phyloP scores from a whole-genome alignment of 2,113 vertebrate species.

The Gnathonemus echidnorhynchus region DNA sequence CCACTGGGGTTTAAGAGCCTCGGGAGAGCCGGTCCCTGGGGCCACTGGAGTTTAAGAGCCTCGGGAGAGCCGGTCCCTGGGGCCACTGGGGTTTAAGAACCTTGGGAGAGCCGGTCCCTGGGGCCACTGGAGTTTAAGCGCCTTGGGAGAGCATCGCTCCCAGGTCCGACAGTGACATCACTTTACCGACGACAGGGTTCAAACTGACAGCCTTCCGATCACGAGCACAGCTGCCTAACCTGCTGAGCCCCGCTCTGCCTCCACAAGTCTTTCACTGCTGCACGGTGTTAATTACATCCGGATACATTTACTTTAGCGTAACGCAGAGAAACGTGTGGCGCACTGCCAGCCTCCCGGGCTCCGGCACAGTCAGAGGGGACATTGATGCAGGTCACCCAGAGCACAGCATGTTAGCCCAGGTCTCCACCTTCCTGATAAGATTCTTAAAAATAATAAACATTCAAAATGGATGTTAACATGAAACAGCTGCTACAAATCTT shows the following conservation, averaged over 20 bases:
- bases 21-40: too few species aligned
- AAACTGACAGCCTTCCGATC: background rate
- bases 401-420: constrained; percentile 42
- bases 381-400: background rate
- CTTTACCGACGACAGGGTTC: background rate
- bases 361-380: background rate
- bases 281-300: background rate
- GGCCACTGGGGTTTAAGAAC: too few species aligned
- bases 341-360: background rate
- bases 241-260: background rate
- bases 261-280: background rate
- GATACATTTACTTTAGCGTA: background rate
- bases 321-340: background rate
- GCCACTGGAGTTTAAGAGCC: too few species aligned
- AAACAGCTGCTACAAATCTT: constrained; percentile 50
- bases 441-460: constrained; percentile 43
- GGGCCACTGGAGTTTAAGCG: too few species aligned
- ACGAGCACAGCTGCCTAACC: background rate
- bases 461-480: constrained; percentile 45
- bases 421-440: constrained; percentile 45
- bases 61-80: too few species aligned
- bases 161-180: background rate
- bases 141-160: background rate
- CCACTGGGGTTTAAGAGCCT: too few species aligned
- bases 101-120: too few species aligned